Evolutionary conservation across 92 coral and sea anemone genomes (phyloP).

Genomic region (Isaurus tuberculatus): DNA sequence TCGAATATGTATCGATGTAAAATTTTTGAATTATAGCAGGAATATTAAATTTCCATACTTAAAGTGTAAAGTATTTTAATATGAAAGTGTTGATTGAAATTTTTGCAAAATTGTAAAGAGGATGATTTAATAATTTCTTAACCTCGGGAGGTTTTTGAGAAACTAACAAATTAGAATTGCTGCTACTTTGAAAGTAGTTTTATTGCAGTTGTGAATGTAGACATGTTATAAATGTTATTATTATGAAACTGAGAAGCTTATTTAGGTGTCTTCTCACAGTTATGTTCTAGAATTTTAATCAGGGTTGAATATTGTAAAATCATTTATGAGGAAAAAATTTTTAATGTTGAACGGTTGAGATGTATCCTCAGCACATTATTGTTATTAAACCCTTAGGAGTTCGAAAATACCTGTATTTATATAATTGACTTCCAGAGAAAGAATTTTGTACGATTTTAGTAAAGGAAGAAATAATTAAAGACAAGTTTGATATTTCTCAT

Average conservation of each 20-base stretch:
- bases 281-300: slow-evolving; percentile 77
- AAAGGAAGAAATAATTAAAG: slow-evolving; percentile 75
- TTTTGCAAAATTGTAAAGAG: slow-evolving; percentile 76
- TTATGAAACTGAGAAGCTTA: slow-evolving; percentile 75
- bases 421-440: slow-evolving; percentile 83
- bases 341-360: slow-evolving; percentile 76
- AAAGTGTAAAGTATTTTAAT: slow-evolving; percentile 98
- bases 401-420: slow-evolving; percentile 83
- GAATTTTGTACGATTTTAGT: slow-evolving; percentile 91
- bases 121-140: slow-evolving; percentile 84
- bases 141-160: slow-evolving; percentile 78
- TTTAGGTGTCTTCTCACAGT: slow-evolving; percentile 75
- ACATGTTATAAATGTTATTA: slow-evolving; percentile 88
- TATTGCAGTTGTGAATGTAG: slow-evolving; percentile 83
- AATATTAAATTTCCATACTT: slow-evolving; percentile 94
- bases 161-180: slow-evolving; percentile 71
- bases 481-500: slow-evolving; percentile 80
- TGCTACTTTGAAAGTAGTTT: slow-evolving; percentile 97
- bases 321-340: slow-evolving; percentile 75
- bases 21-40: slow-evolving; percentile 92
- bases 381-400: slow-evolving; percentile 61
- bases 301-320: slow-evolving; percentile 73
- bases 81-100: slow-evolving; percentile 93
- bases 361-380: slow-evolving; percentile 65
- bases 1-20: slow-evolving; percentile 95